Evolutionary conservation across 1,140 invertebrate genomes (phyloP), one percentile per base, ranked within the genome.

Genomic region (Linepithema humile): DNA sequence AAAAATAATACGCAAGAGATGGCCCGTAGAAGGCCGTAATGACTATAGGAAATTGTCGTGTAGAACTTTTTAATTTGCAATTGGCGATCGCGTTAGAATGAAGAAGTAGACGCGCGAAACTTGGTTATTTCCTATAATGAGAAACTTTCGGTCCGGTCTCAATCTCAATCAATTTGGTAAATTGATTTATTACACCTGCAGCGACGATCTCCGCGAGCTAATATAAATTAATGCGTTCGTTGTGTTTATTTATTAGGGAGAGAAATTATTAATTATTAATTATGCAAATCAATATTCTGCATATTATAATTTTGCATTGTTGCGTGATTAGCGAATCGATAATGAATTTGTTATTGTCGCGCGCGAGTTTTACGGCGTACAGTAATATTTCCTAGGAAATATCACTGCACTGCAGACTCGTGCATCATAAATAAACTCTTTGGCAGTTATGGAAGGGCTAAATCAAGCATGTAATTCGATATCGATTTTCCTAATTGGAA

Each of bases 401-500:
- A 55, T 40, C 32, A 17, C 38, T 4, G 26, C 35, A 15, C 17
- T 69, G 12, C 38, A 53, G 5, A 38, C 45, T 50, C 48, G 29
- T 40, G 17, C 35, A 32, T 53, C 38, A 32, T 80, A 70, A 80
- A 80, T 67, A 55, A 78, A 67, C 1, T 3, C 2, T 43, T 78
- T 70, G 23, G 12, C 75, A 80, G 38, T 80, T 80, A 70, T 32
- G 48, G 23, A 32, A 70, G n/a, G 48, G 5, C 26, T 70, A 70
- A 69, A 69, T 80, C 23, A 80, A 80, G 50, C 64, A 32, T 43
- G 64, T 55, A 80, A 80, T 80, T 80, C 23, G n/a, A 80, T 80
- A 80, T 80, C 35, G 75, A 80, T 80, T 70, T 80, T 43, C 48
- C 35, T 80, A 80, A 80, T 80, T 80, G 64, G 64, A 69, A 70